Base-by-base conservation (phyloP, 2,113 vertebrate species). In the Megaceryle maxima region DNA sequence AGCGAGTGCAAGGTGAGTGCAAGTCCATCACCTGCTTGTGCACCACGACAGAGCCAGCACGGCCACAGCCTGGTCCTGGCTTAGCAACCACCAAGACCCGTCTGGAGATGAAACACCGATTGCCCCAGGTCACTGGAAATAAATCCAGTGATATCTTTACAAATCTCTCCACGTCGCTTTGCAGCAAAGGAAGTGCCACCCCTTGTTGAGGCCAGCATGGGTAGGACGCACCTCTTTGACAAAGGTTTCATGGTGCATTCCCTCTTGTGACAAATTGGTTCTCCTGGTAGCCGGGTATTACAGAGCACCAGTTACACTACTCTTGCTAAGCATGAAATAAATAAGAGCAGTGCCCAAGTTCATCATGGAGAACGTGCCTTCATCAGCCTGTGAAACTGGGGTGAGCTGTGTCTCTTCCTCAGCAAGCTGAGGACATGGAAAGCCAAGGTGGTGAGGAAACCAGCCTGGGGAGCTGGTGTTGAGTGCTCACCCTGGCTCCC, bases 1-100 rank as follows among this genome's bases (percentile, higher is more conserved):
- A 14, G 46, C 16, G 15, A 33, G 67, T 3, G 39, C 39, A 41
- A 41, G 39, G 8, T 41, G 39, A 41, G 39, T 41, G 39, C 39
- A 41, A 46, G 41, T 28, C 44, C 2, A 0, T 29, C 78, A 24
- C 44, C 13, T 1, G 1, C 1, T 0, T 14, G 53, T 13, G 35
- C 53, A 4, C 25, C 62, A 16, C 10, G 0, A 3, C 18, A 72
- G n/a, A 66, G 44, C 29, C 76, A 24, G 62, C n/a, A 24, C 37
- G 25, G 59, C 59, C 5, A 0, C 43, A 24, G 48, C 35, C n/a
- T 6, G 41, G 21, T 22, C 55, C 20, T 35, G 0, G 0, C 74
- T 60, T 46, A 41, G 68, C 39, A 41, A 8, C 55, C 46, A 22
- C 68, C 37, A 31, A 39, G 13, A 37, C 2, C 0, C 4, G 17